Evolutionary conservation across 1,140 invertebrate species (phyloP).

Genomic region (Pseudomyrmex dendroicus): DNA sequence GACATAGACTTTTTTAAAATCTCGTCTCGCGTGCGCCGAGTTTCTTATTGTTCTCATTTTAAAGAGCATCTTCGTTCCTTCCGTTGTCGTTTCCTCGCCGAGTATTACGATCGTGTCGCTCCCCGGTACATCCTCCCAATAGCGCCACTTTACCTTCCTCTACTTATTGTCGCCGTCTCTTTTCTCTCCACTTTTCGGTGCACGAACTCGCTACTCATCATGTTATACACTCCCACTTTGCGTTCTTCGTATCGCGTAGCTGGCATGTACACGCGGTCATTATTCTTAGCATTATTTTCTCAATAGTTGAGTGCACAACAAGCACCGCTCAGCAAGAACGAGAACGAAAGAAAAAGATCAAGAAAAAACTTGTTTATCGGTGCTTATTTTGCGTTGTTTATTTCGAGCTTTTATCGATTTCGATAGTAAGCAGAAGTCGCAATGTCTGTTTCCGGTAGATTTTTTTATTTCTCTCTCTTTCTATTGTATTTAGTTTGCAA

Average conservation of each 20-base stretch:
- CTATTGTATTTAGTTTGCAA: too few relatives aligned
- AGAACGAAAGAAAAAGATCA: neutral
- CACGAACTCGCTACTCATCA: slow-evolving; percentile 59
- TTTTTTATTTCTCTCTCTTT: neutral
- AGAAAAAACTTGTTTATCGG: slow-evolving; percentile 18
- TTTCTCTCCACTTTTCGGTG: slow-evolving; percentile 39
- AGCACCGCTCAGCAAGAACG: slow-evolving; percentile 7
- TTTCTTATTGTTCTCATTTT: slow-evolving; percentile 30
- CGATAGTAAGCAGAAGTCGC: neutral
- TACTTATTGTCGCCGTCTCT: slow-evolving; percentile 39
- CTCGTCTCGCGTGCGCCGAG: slow-evolving; percentile 14
- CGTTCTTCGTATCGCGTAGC: slow-evolving; percentile 33
- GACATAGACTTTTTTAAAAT: slow-evolving; percentile 35
- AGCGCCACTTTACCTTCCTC: slow-evolving; percentile 28
- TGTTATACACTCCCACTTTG: slow-evolving; percentile 47
- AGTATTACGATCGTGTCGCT: slow-evolving; percentile 51
- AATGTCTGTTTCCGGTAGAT: neutral
- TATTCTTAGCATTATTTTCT: slow-evolving; percentile 50
- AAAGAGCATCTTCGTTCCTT: neutral
- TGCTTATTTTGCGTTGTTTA: slow-evolving; percentile 7
- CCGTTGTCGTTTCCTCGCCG: slow-evolving; percentile 25
- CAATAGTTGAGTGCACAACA: slow-evolving; percentile 31
- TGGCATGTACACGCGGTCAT: slow-evolving; percentile 36
- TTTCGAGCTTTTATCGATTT: neutral
- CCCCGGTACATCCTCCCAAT: slow-evolving; percentile 41